Conservation (phyloP, 2,113 vertebrate genomes). For the Mustela lutreola region DNA sequence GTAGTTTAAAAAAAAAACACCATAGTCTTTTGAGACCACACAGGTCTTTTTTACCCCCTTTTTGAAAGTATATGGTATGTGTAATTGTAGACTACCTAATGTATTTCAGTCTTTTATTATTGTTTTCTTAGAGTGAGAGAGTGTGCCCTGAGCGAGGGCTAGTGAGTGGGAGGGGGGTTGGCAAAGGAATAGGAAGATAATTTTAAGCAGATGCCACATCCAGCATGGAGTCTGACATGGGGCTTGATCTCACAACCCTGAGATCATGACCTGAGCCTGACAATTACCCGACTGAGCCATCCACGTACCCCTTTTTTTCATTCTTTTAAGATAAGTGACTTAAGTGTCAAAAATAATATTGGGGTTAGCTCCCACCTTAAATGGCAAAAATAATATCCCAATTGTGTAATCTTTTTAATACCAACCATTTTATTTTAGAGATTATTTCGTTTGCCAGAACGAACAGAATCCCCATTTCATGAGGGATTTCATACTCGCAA, state of each 20-base stretch:
- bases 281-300: not conserved
- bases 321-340: conserved; percentile 59
- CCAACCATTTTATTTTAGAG: conserved; percentile 55
- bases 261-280: not conserved
- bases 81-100: conserved; percentile 34
- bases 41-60: conserved; percentile 28
- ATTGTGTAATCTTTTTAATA: conserved; percentile 51
- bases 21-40: not conserved
- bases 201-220: not conserved
- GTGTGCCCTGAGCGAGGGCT: not conserved
- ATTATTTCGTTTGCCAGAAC: conserved; percentile 38
- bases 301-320: not conserved
- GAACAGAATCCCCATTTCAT: conserved; percentile 39
- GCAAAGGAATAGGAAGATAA: not conserved
- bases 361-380: conserved; percentile 46
- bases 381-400: not conserved
- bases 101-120: conserved; percentile 49
- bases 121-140: not conserved
- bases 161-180: not conserved
- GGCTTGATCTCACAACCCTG: not conserved
- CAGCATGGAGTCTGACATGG: not conserved
- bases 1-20: conserved; percentile 60
- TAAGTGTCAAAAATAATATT: conserved; percentile 28
- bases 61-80: conserved; percentile 47
- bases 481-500: not conserved